Percentiles rank a stretch among this genome's conserved stretches.
Evolutionary conservation across 2,888 invertebrate genomes (phyloP).

Genomic region (Agrotis ipsilon): DNA sequence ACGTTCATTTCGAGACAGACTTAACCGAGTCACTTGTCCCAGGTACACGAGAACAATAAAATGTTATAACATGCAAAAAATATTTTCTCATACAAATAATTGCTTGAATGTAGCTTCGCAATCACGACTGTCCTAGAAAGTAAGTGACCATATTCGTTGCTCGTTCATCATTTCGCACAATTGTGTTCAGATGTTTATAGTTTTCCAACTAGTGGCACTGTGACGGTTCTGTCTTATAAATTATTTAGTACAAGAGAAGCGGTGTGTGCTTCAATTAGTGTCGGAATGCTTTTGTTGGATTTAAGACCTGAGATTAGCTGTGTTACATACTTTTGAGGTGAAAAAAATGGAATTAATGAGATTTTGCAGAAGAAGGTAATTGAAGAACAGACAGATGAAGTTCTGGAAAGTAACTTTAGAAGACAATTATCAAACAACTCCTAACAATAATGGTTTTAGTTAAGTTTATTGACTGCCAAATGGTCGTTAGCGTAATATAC

Average conservation of each 20-base stretch:
- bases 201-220: constrained; percentile 51
- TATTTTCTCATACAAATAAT: constrained; percentile 75
- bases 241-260: constrained; percentile 37
- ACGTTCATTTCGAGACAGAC: constrained; percentile 27
- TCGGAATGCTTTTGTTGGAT: constrained; percentile 43
- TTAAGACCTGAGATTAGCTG: constrained; percentile 19
- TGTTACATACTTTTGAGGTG: constrained; percentile 3
- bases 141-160: constrained; percentile 73
- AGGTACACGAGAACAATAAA: constrained; percentile 55
- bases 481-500: background rate
- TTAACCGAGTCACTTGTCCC: constrained; percentile 37
- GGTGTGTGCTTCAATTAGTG: constrained; percentile 42
- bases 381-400: background rate
- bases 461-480: background rate
- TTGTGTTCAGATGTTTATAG: constrained; percentile 60
- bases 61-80: constrained; percentile 61
- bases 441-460: background rate
- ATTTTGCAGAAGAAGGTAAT: background rate
- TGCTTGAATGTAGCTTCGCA: constrained; percentile 67
- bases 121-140: constrained; percentile 78
- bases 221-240: constrained; percentile 27
- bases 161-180: constrained; percentile 69
- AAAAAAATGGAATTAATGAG: background rate
- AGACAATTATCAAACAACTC: background rate
- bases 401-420: background rate